These are phyloP conservation scores for Monarcha castaneiventris DNA, from an alignment of 2,113 vertebrate genomes.

Conservation along the genomic window DNA sequence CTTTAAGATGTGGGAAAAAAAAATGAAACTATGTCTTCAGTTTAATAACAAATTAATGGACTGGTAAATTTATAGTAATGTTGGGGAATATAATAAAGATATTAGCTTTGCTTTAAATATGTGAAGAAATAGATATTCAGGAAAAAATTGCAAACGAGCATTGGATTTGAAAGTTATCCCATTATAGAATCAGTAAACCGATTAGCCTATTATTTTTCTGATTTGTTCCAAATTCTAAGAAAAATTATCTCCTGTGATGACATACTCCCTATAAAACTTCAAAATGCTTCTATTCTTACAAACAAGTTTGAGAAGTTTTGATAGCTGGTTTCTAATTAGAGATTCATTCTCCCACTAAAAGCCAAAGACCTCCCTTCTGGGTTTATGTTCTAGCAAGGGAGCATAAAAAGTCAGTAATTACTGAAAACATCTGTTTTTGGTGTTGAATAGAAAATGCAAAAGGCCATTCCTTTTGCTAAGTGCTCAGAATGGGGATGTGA, in stretches of 20 bases:
- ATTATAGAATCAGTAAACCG: background rate
- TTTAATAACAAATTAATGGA: background rate
- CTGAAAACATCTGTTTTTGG: background rate
- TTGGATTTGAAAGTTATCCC: background rate
- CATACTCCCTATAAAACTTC: background rate
- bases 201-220: background rate
- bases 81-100: background rate
- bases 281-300: background rate
- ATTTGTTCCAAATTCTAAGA: background rate
- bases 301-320: background rate
- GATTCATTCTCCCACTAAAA: background rate
- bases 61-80: background rate
- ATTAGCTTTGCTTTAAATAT: background rate
- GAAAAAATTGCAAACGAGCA: background rate
- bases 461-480: background rate
- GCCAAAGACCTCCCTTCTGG: rapidly evolving
- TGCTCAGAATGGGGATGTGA: background rate
- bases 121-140: background rate
- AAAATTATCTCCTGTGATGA: background rate
- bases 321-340: background rate
- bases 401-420: background rate
- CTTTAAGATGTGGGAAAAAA: background rate
- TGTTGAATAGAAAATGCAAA: background rate
- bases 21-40: background rate
- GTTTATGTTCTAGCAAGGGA: background rate